phyloP scores from a whole-genome alignment of 2,797 vertebrate species.

The Xenentodon cancila region DNA sequence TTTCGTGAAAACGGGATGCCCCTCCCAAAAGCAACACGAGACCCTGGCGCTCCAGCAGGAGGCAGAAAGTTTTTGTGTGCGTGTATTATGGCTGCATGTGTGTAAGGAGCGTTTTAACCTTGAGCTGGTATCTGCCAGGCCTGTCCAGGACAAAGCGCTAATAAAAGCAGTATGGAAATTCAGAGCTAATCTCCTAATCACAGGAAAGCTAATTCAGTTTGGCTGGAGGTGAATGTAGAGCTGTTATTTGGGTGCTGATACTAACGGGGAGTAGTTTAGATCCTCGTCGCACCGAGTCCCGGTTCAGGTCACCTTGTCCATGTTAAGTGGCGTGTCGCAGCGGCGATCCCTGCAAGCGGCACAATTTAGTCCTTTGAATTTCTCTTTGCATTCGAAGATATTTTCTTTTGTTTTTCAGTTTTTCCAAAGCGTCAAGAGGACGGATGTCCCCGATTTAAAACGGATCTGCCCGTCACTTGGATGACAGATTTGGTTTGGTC shows the following conservation, averaged over 20 bases:
- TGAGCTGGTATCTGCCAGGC: conserved; percentile 64
- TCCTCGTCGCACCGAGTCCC: conserved; percentile 47
- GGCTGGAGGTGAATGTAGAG: conserved; percentile 64
- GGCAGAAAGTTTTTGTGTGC: conserved; percentile 16
- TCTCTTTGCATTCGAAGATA: too few species aligned
- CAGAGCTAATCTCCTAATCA: conserved; percentile 74
- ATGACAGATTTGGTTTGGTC: too few species aligned
- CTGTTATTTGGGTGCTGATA: conserved; percentile 59
- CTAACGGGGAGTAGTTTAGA: conserved; percentile 41
- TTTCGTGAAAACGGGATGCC: too few species aligned
- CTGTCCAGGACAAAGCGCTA: conserved; percentile 51
- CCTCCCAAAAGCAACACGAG: conserved; percentile 25
- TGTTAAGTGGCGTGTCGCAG: conserved; percentile 13
- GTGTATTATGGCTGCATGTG: not conserved
- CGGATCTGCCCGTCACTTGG: too few species aligned
- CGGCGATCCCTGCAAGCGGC: not conserved
- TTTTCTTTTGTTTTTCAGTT: not conserved
- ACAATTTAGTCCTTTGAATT: not conserved
- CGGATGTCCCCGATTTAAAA: too few species aligned
- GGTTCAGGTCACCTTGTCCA: conserved; percentile 65
- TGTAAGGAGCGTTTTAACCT: conserved; percentile 65
- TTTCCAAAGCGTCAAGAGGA: too few species aligned
- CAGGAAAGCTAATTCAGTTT: conserved; percentile 70
- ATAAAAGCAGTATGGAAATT: conserved; percentile 78
- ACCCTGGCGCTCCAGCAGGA: conserved; percentile 22